Base-by-base conservation (phyloP, 1,140 invertebrate species). In the Drosophila pseudoobscura region DNA sequence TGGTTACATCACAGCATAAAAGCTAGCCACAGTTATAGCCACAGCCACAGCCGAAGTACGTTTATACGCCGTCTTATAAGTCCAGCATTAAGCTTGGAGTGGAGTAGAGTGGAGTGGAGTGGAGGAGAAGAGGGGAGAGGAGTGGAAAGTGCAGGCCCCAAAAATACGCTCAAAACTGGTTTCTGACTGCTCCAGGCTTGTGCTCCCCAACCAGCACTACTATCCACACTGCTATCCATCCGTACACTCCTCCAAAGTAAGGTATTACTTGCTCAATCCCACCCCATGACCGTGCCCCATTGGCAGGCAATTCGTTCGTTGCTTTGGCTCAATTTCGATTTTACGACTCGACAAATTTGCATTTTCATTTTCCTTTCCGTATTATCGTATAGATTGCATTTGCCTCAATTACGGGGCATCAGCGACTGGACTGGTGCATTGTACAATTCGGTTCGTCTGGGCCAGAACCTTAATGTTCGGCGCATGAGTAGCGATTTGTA, bases 1-100 rank as follows among this genome's bases (percentile, higher is more conserved):
- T 63, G 50, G 78, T 87, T 87, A 82, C 82, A 88, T 87, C 83
- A 78, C 56, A 82, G 55, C 70, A 78, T 71, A 78, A 80, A 76
- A 80, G 51, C 61, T 79, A 39, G 76, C 62, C 72, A 80, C 35
- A 84, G 76, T 57, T 53, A 20, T 2, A 20, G 20, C 20, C 20
- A 20, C 20, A 20, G 20, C 20, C 20, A 20, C 20, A 84, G 76
- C 57, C 57, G 24, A 78, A 65, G 51, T 63, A 83, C 53, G 63
- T 47, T 57, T 54, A 59, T 47, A 56, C 39, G n/a, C 43, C 49
- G 22, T 52, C 49, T 43, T 31, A 59, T 63, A 64, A 45, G 11
- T 39, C 35, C 35, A 39, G 35, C 35, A 39, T 39, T 39, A 39
- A 13, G 35, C 9, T 11, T 4, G 35, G 35, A 11, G 8, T 46